Evolutionary conservation across 2,113 vertebrate genomes (phyloP), one percentile per base, ranked within the genome.

Genomic region (Apteryx mantelli): DNA sequence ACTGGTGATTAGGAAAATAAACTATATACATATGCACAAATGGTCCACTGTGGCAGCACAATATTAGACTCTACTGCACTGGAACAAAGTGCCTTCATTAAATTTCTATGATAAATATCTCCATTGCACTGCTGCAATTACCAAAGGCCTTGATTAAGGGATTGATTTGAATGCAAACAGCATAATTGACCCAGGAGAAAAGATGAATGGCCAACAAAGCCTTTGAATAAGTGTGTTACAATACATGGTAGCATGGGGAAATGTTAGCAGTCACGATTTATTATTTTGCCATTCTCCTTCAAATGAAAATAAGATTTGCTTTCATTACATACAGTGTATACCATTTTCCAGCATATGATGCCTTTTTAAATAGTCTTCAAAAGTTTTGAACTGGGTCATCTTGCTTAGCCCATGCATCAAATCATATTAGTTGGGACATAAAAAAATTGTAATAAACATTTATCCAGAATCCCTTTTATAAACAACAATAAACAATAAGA

Each of bases 101-200:
- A 60, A 64, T 55, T 68, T 48, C 56, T 71, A 25, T 95, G 94
- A 96, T 65, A 95, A 96, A 94, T 91, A 88, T n/a, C 88, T 73
- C 64, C 76, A 55, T 78, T 42, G 44, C 42, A 64, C 86, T 69
- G 79, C 89, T 91, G 90, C 84, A 95, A 84, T 92, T 96, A 96
- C 70, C 93, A 94, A 20, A 24, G 2, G 89, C 52, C 77, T 96
- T 93, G 97, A 95, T 90, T 97, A 97, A 97, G 38, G 93, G 91
- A 88, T 92, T 96, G 92, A 93, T 92, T 52, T 73, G 96, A 96
- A 95, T 97, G 94, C 89, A 91, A 97, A 93, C 73, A 90, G 90
- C 76, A 76, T 92, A 93, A 97, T 2, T 96, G 94, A 92, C 91
- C 92, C 95, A 82, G n/a, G 94, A 96, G 89, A 71, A 94, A 94